Conservation (phyloP, 2,113 vertebrate species). For the Trichechus manatus region DNA sequence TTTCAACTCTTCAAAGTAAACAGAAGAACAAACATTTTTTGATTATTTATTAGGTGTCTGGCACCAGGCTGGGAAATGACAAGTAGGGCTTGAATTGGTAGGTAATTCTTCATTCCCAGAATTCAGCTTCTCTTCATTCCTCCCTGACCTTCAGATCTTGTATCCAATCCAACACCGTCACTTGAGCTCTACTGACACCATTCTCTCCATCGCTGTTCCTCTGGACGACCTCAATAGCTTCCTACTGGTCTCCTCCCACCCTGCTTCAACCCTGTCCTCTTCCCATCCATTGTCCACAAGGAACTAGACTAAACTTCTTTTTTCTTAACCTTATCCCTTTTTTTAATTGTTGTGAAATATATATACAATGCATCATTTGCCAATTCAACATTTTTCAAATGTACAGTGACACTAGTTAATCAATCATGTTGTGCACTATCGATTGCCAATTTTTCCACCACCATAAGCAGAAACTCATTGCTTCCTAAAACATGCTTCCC, state of each 20-base stretch:
- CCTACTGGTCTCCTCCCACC: background rate
- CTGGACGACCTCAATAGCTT: background rate
- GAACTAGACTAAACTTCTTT: background rate
- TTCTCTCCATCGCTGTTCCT: background rate
- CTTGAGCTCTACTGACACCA: background rate
- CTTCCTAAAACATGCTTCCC: background rate
- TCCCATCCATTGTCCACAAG: background rate
- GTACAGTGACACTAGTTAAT: background rate
- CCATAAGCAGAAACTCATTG: background rate
- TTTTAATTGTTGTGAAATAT: no score
- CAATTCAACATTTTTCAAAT: background rate
- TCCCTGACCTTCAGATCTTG: background rate
- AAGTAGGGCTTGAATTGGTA: background rate
- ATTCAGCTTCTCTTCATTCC: background rate
- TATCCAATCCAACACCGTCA: background rate
- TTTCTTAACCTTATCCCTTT: background rate
- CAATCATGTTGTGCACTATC: background rate
- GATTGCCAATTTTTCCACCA: background rate
- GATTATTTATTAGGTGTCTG: background rate
- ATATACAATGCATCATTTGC: background rate
- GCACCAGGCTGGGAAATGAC: background rate
- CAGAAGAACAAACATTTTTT: background rate
- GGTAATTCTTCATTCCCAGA: background rate
- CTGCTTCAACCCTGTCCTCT: background rate
- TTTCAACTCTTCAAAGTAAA: background rate